A percentile compares a stretch with the other conserved stretches of the same genome.
Conservation (phyloP, 2,797 vertebrate species). For the Betta splendens region DNA sequence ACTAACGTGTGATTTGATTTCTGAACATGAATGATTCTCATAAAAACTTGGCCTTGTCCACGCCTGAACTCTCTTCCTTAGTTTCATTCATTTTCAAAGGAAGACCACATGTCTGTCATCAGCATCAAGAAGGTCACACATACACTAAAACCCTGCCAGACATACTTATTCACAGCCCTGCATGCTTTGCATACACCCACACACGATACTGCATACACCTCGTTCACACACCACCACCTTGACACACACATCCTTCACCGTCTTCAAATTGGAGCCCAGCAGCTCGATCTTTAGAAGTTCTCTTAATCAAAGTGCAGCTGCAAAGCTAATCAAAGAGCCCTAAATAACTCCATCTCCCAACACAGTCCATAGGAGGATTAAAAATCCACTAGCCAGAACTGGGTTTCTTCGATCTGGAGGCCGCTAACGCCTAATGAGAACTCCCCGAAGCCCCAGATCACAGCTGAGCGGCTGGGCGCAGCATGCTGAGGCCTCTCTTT, state of each 20-base stretch:
- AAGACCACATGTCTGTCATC: conserved; percentile 2
- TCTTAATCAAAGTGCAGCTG: conserved; percentile 94
- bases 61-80: conserved; percentile 18
- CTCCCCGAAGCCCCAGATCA: conserved; percentile 96
- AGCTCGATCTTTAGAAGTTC: conserved; percentile 90
- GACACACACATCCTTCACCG: conserved; percentile 65
- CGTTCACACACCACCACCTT: conserved; percentile 33
- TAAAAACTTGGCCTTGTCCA: conserved; percentile 46
- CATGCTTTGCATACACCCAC: not conserved
- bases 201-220: not conserved
- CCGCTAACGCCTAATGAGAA: conserved; percentile 92
- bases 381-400: conserved; percentile 98
- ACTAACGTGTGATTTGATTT: conserved; percentile 43
- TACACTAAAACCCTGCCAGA: not conserved
- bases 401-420: conserved; percentile 92
- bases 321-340: conserved; percentile 97
- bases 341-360: conserved; percentile 97
- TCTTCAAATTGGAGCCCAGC: conserved; percentile 83
- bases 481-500: conserved; percentile 86
- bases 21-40: conserved; percentile 51
- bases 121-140: conserved; percentile 55
- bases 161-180: not conserved
- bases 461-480: conserved; percentile 86
- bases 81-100: not conserved
- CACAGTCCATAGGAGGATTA: conserved; percentile 96